These are phyloP conservation scores for Siphonodentalium dalli DNA, from an alignment of 2,888 invertebrate genomes.

Conservation along the genomic window DNA sequence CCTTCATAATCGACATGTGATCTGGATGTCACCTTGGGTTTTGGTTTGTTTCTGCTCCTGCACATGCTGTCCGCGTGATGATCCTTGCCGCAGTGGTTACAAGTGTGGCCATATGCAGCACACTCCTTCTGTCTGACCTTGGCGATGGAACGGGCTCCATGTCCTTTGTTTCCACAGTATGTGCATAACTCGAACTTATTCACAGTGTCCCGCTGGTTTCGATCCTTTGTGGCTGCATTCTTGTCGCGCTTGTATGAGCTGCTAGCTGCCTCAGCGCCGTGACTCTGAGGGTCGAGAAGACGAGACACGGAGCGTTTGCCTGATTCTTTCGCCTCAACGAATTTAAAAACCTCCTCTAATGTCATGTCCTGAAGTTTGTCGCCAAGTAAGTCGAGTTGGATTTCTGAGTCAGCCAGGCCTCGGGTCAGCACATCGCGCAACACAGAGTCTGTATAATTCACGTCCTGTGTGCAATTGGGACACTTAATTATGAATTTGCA, in stretches of 20 bases:
- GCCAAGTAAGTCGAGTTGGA: no score
- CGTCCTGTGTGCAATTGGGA: conserved; percentile 9
- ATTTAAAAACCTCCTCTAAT: conserved; percentile 14
- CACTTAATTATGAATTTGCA: conserved; percentile 12
- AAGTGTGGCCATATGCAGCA: conserved; percentile 22
- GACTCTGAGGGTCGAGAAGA: conserved; percentile 3
- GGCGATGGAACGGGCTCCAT: conserved; percentile 18
- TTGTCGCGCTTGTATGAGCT: conserved; percentile 10
- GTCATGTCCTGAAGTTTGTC: no score
- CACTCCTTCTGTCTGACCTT: conserved; percentile 10
- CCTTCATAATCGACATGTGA: background rate
- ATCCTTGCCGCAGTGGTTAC: conserved; percentile 10
- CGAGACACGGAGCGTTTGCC: conserved; percentile 24
- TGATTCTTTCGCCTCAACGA: conserved; percentile 26
- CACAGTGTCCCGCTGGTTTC: background rate
- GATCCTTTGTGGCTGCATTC: background rate
- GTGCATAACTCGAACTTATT: background rate
- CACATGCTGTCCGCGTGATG: conserved; percentile 17
- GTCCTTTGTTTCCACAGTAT: conserved; percentile 22
- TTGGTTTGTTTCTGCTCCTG: conserved; percentile 1
- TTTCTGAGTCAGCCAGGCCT: conserved; percentile 13
- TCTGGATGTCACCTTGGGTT: background rate
- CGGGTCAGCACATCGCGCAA: conserved; percentile 11
- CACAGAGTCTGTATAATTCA: conserved; percentile 20
- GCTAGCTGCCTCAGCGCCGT: conserved; percentile 4